Conservation (phyloP, 30 jellyfish, hydroid and myxozoan genomes). For the Turritopsis dohrnii region DNA sequence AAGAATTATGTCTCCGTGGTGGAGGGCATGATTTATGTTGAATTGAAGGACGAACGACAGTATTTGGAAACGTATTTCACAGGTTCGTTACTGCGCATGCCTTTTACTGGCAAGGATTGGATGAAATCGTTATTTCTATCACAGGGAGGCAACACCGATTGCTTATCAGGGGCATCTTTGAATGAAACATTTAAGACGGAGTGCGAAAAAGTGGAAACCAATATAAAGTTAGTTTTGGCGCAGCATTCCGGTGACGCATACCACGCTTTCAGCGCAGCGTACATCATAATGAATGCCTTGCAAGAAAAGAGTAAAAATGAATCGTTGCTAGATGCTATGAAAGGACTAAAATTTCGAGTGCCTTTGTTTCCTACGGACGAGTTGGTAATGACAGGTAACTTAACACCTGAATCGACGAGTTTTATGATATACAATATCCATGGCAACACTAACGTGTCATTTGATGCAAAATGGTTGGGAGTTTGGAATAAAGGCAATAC, state of each 20-base stretch:
- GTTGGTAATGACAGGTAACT: not conserved
- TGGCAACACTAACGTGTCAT: conserved; percentile 7
- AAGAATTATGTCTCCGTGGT: conserved; percentile 28
- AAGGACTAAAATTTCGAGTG: conserved; percentile 25
- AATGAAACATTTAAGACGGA: not conserved
- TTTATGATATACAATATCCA: conserved; percentile 48
- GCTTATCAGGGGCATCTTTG: not conserved
- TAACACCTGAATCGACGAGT: conserved; percentile 12
- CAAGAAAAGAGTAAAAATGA: not conserved
- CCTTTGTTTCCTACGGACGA: conserved; percentile 22
- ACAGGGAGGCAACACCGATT: not conserved
- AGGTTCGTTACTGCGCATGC: conserved; percentile 21
- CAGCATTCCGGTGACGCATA: not conserved
- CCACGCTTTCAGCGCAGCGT: not conserved
- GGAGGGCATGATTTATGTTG: conserved; percentile 77
- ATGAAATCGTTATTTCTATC: conserved; percentile 29
- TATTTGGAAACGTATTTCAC: conserved; percentile 20
- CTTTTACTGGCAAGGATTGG: conserved; percentile 32
- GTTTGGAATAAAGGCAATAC: conserved; percentile 1
- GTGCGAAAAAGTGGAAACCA: not conserved
- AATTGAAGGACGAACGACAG: not conserved
- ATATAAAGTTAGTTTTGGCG: not conserved
- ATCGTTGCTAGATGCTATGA: conserved; percentile 27
- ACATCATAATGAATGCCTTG: not conserved
- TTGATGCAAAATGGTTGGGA: conserved; percentile 34